Base-by-base conservation (phyloP, 1,140 invertebrate genomes). In the Drosophila jambulina region DNA sequence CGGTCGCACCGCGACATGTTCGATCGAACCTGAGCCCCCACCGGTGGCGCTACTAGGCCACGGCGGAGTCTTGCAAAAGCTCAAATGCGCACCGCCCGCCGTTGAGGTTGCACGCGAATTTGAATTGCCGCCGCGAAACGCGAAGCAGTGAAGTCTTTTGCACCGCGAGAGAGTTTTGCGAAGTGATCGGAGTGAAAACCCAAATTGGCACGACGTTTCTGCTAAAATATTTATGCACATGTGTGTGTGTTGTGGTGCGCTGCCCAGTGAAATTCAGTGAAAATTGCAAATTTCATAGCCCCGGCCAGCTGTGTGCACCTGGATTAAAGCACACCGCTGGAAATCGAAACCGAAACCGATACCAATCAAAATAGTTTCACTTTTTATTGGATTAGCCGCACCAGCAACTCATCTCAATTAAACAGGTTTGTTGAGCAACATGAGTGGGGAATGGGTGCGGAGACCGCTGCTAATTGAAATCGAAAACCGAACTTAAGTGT, bases 381-480 rank as follows among this genome's bases (percentile, higher is more conserved):
- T 90, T 90, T 88, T 90, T 82, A 90, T 91, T 78, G 85, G 86
- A 90, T 90, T 90, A 90, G 69, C 84, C 54, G 84, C 80, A 56
- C 19, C 60, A 90, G 54, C 84, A 43, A 49, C 43, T 51, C 78
- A 61, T 54, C 60, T 46, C 46, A 69, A 58, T 56, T 59, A 70
- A 90, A 84, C 84, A 88, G 84, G 84, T 88, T 88, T 88, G 84
- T 88, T 81, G 77, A 78, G 74, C 80, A 88, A 80, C 53, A 29
- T 9, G 17, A 38, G 23, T n/a, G 23, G 48, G 46, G 46, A 19
- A 21, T 53, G 67, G 62, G 67, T 53, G 62, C 19, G 46, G 61
- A 53, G 45, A 12, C 13, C 4, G 46, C 23, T 38, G 56, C 58
- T 67, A 79, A 86, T 78, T 78, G 75, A 87, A 82, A 80, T 68